Evolutionary conservation across 2,888 invertebrate species (phyloP).

Genomic region (Cabera pusaria): DNA sequence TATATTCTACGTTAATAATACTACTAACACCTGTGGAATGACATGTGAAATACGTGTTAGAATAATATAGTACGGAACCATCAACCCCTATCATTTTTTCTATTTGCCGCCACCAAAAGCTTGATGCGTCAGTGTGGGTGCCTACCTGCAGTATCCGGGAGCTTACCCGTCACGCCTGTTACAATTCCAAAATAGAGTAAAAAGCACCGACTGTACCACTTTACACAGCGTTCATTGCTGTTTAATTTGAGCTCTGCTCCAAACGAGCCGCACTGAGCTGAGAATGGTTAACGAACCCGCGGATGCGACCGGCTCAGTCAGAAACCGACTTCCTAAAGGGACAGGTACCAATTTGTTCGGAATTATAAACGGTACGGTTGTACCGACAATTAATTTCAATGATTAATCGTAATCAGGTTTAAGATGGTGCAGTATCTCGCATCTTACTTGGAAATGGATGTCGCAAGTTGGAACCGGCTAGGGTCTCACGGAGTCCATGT

Average conservation of each 20-base stretch:
- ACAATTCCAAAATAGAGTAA: conserved; percentile 61
- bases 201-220: conserved; percentile 51
- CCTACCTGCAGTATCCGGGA: conserved; percentile 76
- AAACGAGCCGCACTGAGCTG: conserved; percentile 30
- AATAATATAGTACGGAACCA: conserved; percentile 44
- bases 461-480: conserved; percentile 19
- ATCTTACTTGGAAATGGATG: conserved; percentile 25
- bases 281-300: conserved; percentile 25
- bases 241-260: conserved; percentile 37
- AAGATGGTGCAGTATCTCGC: conserved; percentile 31
- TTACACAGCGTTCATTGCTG: conserved; percentile 59
- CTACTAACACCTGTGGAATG: no score
- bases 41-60: no score
- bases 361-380: conserved; percentile 50
- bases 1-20: no score
- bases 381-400: conserved; percentile 59
- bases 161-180: conserved; percentile 59
- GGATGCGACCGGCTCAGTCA: conserved; percentile 13
- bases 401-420: conserved; percentile 51
- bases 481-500: conserved; percentile 27
- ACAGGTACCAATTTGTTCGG: conserved; percentile 40
- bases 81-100: conserved; percentile 36
- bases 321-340: conserved; percentile 42
- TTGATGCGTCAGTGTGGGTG: conserved; percentile 59
- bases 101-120: conserved; percentile 52